phyloP scores from a whole-genome alignment of 2,797 vertebrate genomes.

The Pelobates cultripes region DNA sequence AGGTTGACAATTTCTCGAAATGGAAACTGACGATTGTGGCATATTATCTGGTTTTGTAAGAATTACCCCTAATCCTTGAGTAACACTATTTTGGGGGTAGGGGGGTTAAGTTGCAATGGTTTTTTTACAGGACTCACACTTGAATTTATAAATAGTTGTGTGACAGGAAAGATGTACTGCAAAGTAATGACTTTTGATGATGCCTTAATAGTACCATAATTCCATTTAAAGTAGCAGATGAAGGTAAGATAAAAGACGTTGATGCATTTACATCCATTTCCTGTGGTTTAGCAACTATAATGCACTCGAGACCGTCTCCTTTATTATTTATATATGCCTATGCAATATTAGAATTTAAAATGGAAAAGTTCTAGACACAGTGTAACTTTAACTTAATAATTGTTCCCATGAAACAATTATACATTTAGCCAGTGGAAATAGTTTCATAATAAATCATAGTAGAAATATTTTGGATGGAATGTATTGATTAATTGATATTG shows the following conservation, averaged over 20 bases:
- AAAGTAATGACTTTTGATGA: constrained; percentile 16
- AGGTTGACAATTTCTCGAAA: too few species aligned
- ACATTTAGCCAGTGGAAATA: constrained; percentile 10
- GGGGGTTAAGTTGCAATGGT: too few species aligned
- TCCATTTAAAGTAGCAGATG: constrained; percentile 19
- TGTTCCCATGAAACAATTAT: constrained; percentile 37
- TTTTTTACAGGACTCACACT: too few species aligned
- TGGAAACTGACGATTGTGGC: too few species aligned
- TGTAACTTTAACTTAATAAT: constrained; percentile 36
- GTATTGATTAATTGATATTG: constrained; percentile 19
- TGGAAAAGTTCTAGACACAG: constrained; percentile 12
- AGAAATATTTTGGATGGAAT: constrained; percentile 21
- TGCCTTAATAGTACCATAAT: constrained; percentile 7
- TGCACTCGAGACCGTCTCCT: constrained; percentile 26
- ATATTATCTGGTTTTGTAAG: too few species aligned
- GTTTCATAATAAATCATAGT: constrained; percentile 18
- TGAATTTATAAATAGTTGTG: neutral
- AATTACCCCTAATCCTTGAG: too few species aligned
- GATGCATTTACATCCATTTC: constrained; percentile 48
- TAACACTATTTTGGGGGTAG: too few species aligned
- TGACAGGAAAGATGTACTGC: neutral
- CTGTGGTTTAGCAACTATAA: constrained; percentile 27
- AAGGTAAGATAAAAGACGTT: constrained; percentile 9
- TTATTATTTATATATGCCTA: constrained; percentile 42
- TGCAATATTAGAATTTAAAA: constrained; percentile 25